A percentile compares a stretch with the other conserved stretches of the same genome.
phyloP scores from a whole-genome alignment of 1,140 invertebrate species.

The Zophobas morio region DNA sequence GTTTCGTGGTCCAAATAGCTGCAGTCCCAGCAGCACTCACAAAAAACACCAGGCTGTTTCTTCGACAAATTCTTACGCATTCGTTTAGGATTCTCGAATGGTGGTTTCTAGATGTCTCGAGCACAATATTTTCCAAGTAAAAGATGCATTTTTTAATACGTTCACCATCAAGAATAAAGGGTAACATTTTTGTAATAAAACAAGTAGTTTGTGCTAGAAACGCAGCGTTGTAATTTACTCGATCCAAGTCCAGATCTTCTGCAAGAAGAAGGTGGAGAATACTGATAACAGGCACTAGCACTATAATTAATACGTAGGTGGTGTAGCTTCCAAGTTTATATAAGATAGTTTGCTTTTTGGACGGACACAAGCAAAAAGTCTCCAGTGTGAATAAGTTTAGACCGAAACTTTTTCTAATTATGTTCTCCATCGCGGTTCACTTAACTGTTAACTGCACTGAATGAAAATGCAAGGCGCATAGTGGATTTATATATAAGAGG shows the following conservation, averaged over 20 bases:
- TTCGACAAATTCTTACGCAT: background rate
- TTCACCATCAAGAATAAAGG: slow-evolving; percentile 26
- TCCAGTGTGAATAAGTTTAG: too few relatives aligned
- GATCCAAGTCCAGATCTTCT: slow-evolving; percentile 7
- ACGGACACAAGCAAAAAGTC: too few relatives aligned
- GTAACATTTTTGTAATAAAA: slow-evolving; percentile 32
- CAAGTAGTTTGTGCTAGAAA: slow-evolving; percentile 20
- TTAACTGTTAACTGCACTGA: too few relatives aligned
- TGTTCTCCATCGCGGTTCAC: too few relatives aligned
- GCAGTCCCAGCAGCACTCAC: background rate
- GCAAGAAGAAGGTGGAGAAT: background rate
- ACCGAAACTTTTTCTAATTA: too few relatives aligned
- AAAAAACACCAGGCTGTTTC: background rate
- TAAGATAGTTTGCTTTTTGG: too few relatives aligned
- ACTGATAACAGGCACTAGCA: background rate
- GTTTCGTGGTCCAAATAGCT: background rate
- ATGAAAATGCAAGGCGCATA: too few relatives aligned
- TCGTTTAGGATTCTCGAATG: background rate
- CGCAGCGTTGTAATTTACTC: slow-evolving; percentile 28
- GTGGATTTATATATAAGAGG: too few relatives aligned
- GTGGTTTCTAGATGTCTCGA: background rate
- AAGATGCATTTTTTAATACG: slow-evolving; percentile 29
- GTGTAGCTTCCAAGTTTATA: background rate
- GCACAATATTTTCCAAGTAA: background rate
- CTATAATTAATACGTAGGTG: background rate